Evolutionary conservation across 2,888 invertebrate genomes (phyloP), one percentile per base, ranked within the genome.

Genomic region (Trichacis sp.): DNA sequence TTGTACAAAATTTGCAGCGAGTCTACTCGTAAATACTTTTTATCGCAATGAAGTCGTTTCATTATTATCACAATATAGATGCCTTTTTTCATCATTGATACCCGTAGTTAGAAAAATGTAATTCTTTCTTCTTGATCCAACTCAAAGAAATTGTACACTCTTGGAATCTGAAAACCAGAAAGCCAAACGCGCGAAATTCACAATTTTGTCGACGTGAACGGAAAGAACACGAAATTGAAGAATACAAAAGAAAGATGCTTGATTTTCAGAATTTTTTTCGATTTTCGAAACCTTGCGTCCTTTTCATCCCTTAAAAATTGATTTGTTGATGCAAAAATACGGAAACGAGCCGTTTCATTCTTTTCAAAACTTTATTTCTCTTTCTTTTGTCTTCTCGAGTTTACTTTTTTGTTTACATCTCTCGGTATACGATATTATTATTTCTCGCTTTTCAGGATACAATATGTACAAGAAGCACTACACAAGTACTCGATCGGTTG

Each of bases 191-290:
- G n/a, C n/a, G n/a, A n/a, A n/a, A n/a, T n/a, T n/a, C n/a, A n/a
- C n/a, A n/a, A n/a, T n/a, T n/a, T 38, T 38, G n/a, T 38, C 38
- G n/a, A 11, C n/a, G 38, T 38, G n/a, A 14, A 42, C 42, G 11
- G 11, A n/a, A 42, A 55, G 59, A 59, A 47, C 33, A 59, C 48
- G 43, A 54, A 47, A 43, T 54, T 38, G 60, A 51, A 61, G 65
- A 61, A 65, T 61, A 65, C 65, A 65, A 65, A 65, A 65, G 65
- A 65, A 65, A 65, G 61, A 36, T 12, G 36, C 36, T 5, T 3
- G 12, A 36, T 9, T n/a, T 36, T 36, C n/a, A n/a, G n/a, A n/a
- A 29, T 9, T 6, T 29, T 29, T 49, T 49, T 20, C 1, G 1
- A n/a, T 19, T 20, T 36, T 15, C 29, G 6, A 33, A n/a, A n/a